Evolutionary conservation across 2,797 vertebrate species (phyloP).

Genomic region (Hafferia zeledoni): DNA sequence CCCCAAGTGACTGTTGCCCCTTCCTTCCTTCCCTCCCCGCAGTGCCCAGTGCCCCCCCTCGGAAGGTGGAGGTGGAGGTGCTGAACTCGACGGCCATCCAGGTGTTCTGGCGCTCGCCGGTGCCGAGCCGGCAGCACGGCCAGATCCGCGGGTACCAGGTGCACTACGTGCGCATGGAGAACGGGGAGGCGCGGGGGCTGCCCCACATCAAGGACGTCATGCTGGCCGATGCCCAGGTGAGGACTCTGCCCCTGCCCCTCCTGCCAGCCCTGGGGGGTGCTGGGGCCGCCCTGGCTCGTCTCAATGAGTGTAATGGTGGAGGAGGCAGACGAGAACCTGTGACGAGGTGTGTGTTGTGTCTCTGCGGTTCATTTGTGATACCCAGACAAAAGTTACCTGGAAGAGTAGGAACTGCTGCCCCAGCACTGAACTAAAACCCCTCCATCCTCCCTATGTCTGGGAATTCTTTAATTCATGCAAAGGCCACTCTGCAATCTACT

Average conservation of each 20-base stretch:
- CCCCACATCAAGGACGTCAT: slow-evolving; percentile 97
- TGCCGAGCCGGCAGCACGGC: slow-evolving; percentile 91
- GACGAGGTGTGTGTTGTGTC: not conserved
- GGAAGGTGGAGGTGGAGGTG: slow-evolving; percentile 94
- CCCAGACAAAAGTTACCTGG: not conserved
- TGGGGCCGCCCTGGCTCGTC: not conserved
- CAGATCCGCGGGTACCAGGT: slow-evolving; percentile 99
- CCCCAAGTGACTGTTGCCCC: not conserved
- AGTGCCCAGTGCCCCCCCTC: slow-evolving; percentile 96
- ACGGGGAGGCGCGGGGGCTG: slow-evolving; percentile 91
- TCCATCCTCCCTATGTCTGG: not conserved
- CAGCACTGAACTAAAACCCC: not conserved
- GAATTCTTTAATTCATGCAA: slow-evolving; percentile 3
- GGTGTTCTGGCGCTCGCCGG: slow-evolving; percentile 94
- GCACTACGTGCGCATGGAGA: slow-evolving; percentile 94
- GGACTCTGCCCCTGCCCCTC: not conserved
- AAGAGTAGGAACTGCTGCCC: not conserved
- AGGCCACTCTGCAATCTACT: slow-evolving; percentile 40
- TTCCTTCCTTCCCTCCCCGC: not conserved
- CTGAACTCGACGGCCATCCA: slow-evolving; percentile 94
- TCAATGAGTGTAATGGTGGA: accelerated
- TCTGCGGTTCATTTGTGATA: not conserved
- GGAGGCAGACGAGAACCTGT: accelerated
- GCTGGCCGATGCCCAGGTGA: slow-evolving; percentile 96
- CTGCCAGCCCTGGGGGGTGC: not conserved